Evolutionary conservation across 2,888 invertebrate genomes (phyloP).

Genomic region (Tetropium fuscum): DNA sequence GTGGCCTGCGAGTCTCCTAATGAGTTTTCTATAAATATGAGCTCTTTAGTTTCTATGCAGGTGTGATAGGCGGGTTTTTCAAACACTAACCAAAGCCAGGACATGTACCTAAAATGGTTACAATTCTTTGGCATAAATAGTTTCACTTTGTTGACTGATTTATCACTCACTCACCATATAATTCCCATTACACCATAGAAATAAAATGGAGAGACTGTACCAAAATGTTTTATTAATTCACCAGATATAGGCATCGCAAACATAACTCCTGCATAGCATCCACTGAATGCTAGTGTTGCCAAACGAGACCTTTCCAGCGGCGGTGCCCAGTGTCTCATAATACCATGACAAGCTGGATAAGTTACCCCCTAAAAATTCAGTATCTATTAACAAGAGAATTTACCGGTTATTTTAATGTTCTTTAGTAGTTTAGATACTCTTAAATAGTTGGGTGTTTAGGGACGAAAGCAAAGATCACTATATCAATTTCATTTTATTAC

Average conservation of each 20-base stretch:
- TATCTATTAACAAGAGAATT: no score
- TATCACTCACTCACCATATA: constrained; percentile 75
- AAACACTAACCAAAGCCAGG: constrained; percentile 94
- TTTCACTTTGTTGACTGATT: no score
- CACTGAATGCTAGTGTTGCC: constrained; percentile 99
- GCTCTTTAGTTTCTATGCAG: constrained; percentile 89
- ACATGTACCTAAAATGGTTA: constrained; percentile 60
- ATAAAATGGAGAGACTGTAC: constrained; percentile 88
- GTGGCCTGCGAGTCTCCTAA: constrained; percentile 70
- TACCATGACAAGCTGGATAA: constrained; percentile 99
- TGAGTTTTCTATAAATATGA: constrained; percentile 95
- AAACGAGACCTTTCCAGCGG: constrained; percentile 96
- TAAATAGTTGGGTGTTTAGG: no score
- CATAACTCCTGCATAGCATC: constrained; percentile 98
- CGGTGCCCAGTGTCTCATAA: constrained; percentile 99
- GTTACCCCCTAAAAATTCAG: constrained; percentile 86
- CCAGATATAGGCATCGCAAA: constrained; percentile 96
- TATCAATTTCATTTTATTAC: no score
- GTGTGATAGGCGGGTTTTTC: constrained; percentile 97
- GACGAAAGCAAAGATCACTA: no score
- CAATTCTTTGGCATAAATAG: no score
- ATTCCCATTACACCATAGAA: constrained; percentile 93
- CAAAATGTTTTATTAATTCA: constrained; percentile 85
- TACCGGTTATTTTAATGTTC: no score
- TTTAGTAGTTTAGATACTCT: no score